phyloP scores from a whole-genome alignment of 2,888 invertebrate species.

The Chirona hameri region DNA sequence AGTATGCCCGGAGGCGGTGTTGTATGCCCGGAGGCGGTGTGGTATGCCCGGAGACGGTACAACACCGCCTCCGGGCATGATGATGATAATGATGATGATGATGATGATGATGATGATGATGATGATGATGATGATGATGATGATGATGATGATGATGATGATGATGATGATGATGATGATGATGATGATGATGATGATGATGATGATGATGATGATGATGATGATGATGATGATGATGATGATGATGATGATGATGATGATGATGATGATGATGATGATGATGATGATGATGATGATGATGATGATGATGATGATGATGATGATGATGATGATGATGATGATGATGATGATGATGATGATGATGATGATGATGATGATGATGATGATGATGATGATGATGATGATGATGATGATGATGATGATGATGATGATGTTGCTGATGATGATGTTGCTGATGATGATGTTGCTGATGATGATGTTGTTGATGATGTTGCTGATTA shows the following conservation, averaged over 20 bases:
- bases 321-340: conserved; percentile 22
- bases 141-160: conserved; percentile 22
- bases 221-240: no score
- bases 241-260: no score
- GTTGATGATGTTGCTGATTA: no score
- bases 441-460: no score
- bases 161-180: no score
- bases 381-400: conserved; percentile 22
- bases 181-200: no score
- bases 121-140: conserved; percentile 22
- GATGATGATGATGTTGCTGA: no score
- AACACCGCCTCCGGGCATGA: neutral
- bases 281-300: conserved; percentile 22
- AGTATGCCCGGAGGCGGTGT: no score
- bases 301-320: conserved; percentile 22
- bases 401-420: conserved; percentile 22
- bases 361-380: conserved; percentile 22
- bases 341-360: conserved; percentile 22
- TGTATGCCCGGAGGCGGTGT: no score
- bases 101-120: conserved; percentile 22
- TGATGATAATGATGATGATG: conserved; percentile 22
- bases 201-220: no score
- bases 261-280: conserved; percentile 22
- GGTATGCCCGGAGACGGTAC: no score
- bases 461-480: no score